A percentile compares a stretch with the other conserved stretches of the same genome.
These are phyloP conservation scores for Habropoda laboriosa DNA, from an alignment of 1,140 invertebrate genomes.

Conservation along the genomic window DNA sequence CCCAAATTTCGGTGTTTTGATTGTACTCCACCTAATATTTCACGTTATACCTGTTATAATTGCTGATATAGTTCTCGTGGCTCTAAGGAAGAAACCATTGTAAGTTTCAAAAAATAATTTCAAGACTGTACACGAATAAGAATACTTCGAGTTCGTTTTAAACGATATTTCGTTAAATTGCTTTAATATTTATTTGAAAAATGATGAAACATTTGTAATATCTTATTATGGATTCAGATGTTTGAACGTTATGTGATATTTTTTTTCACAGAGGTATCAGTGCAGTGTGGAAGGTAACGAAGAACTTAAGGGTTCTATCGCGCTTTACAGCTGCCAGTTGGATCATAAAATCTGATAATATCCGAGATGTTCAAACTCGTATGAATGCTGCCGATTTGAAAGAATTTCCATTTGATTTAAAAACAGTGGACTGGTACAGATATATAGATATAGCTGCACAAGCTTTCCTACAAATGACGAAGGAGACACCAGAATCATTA, in stretches of 20 bases:
- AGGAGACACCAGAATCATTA: background rate
- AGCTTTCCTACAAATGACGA: background rate
- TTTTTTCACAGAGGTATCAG: background rate
- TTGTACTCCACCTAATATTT: constrained; percentile 75
- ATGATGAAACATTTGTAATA: too few species aligned
- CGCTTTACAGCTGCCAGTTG: rapidly evolving
- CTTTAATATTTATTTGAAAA: too few species aligned
- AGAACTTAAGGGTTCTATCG: rapidly evolving
- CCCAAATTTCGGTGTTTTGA: constrained; percentile 59
- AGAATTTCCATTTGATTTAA: background rate
- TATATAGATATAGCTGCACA: rapidly evolving
- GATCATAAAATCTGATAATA: background rate
- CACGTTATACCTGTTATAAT: constrained; percentile 85
- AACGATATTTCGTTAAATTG: too few species aligned
- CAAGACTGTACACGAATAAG: too few species aligned
- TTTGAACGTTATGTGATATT: too few species aligned
- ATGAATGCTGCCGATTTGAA: background rate
- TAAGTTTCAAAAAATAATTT: constrained; percentile 75
- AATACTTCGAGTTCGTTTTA: too few species aligned
- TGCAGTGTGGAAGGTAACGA: background rate
- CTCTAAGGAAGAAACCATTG: constrained; percentile 84
- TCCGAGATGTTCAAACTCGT: background rate
- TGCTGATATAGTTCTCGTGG: constrained; percentile 81
- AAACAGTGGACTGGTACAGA: background rate
- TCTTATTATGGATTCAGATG: too few species aligned